Percentiles rank a stretch among this genome's conserved stretches.
phyloP scores from a whole-genome alignment of 2,797 vertebrate genomes.

The Fringilla coelebs region DNA sequence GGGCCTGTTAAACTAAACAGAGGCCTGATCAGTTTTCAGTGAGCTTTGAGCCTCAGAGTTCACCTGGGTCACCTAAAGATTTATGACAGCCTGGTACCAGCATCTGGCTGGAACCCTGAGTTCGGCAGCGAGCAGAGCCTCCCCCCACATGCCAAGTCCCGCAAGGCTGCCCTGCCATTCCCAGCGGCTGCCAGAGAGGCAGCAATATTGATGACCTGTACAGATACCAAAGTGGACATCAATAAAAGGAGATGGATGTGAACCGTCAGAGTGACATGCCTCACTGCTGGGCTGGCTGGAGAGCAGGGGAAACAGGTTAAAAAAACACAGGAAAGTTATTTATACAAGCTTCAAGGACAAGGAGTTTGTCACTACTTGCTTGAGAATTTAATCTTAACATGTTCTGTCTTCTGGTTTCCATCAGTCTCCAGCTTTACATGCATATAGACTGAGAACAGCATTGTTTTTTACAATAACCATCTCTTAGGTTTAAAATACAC shows the following conservation, averaged over 20 bases:
- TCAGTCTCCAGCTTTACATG: not conserved
- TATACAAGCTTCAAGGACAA: slow-evolving; percentile 89
- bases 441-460: rapidly evolving
- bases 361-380: slow-evolving; percentile 83
- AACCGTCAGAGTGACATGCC: slow-evolving; percentile 80
- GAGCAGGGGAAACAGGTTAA: slow-evolving; percentile 85
- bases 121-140: slow-evolving; percentile 61
- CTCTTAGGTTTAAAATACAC: not conserved
- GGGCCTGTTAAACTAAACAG: slow-evolving; percentile 81
- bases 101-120: slow-evolving; percentile 74
- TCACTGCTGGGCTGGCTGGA: slow-evolving; percentile 70
- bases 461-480: not conserved
- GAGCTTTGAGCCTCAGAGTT: slow-evolving; percentile 76
- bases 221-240: slow-evolving; percentile 83
- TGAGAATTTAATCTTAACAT: slow-evolving; percentile 70
- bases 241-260: slow-evolving; percentile 83
- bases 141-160: slow-evolving; percentile 70
- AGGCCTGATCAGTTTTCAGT: slow-evolving; percentile 82
- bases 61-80: slow-evolving; percentile 81
- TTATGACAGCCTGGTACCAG: slow-evolving; percentile 75
- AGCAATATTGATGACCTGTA: slow-evolving; percentile 82
- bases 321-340: slow-evolving; percentile 93
- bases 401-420: slow-evolving; percentile 58
- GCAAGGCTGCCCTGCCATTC: slow-evolving; percentile 76
- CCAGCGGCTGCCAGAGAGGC: slow-evolving; percentile 72